Evolutionary conservation across 2,113 vertebrate genomes (phyloP).

Genomic region (Hippocampus zosterae): DNA sequence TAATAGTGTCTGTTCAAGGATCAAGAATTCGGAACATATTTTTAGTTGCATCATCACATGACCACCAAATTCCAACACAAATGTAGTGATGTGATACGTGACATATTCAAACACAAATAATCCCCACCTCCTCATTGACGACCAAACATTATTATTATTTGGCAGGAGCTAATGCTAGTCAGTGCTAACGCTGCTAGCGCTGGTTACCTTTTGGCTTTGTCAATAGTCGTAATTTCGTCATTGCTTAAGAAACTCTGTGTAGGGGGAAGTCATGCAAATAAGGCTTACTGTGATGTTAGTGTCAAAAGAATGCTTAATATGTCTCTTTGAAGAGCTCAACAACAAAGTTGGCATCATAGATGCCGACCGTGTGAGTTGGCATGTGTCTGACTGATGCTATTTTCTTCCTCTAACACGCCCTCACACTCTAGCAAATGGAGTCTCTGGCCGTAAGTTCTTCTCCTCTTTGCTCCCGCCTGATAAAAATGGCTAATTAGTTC

Average conservation of each 20-base stretch:
- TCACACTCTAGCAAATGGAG: conserved; percentile 99
- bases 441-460: conserved; percentile 99
- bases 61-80: neutral
- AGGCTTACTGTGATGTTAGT: too few relatives aligned
- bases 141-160: neutral
- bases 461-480: conserved; percentile 61
- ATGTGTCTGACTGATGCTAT: conserved; percentile 66
- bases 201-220: too few relatives aligned
- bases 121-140: too few relatives aligned
- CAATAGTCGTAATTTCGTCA: too few relatives aligned
- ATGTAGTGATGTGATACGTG: neutral
- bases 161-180: neutral
- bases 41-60: too few relatives aligned
- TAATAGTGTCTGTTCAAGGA: neutral
- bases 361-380: conserved; percentile 61
- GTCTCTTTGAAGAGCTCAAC: conserved; percentile 6
- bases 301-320: neutral
- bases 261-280: too few relatives aligned
- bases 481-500: conserved; percentile 23
- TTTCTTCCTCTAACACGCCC: conserved; percentile 84
- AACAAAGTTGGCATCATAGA: conserved; percentile 70
- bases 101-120: neutral
- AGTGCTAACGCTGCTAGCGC: neutral
- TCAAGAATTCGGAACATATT: neutral
- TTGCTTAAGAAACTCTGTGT: too few relatives aligned